These are phyloP conservation scores for Paradoxurus hermaphroditus DNA, from an alignment of 2,113 vertebrate species.

Conservation along the genomic window DNA sequence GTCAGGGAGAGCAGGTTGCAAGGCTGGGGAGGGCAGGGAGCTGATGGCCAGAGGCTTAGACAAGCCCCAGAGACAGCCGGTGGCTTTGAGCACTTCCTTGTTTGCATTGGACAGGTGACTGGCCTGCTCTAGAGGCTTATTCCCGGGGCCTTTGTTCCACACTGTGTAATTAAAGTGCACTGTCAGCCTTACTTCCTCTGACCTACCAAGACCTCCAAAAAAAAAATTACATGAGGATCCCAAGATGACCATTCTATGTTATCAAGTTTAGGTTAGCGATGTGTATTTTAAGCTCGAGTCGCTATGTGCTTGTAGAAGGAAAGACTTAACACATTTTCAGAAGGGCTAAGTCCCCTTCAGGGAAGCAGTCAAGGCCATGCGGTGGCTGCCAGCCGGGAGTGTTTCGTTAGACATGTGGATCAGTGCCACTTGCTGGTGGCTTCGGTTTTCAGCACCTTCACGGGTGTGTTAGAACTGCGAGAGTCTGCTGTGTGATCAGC, in stretches of 20 bases:
- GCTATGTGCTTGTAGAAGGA: not conserved
- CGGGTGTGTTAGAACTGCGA: not conserved
- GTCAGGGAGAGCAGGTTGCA: not conserved
- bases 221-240: not conserved
- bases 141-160: not conserved
- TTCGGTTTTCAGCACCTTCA: not conserved
- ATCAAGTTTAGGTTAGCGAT: not conserved
- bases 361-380: not conserved
- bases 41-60: not conserved
- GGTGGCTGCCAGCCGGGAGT: not conserved
- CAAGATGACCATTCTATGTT: not conserved
- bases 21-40: not conserved
- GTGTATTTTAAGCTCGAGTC: not conserved
- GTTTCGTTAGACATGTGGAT: not conserved
- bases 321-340: not conserved
- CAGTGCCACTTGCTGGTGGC: not conserved
- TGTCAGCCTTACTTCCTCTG: not conserved
- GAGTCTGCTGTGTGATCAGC: not conserved
- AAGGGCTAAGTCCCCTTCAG: not conserved
- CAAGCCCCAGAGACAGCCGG: not conserved
- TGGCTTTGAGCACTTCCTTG: not conserved
- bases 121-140: not conserved
- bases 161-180: not conserved
- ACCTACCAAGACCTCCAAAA: not conserved
- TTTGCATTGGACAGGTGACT: not conserved